Evolutionary conservation across 2,888 invertebrate genomes (phyloP).

Genomic region (Cheilosia grossa): DNA sequence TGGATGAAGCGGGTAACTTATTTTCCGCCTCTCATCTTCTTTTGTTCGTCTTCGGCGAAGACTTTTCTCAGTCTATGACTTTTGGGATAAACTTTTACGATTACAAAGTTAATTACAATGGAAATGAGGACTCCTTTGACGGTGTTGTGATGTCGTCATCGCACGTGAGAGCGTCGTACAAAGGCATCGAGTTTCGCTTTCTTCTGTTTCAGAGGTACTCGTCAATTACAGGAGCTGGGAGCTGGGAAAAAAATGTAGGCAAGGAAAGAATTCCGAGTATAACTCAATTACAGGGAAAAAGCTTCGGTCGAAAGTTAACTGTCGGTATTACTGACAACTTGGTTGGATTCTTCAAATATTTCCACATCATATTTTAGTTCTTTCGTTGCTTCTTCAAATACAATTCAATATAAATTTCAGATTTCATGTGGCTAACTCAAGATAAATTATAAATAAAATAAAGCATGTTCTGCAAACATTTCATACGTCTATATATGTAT

Average conservation of each 20-base stretch:
- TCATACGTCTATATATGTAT: too few relatives aligned
- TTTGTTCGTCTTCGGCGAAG: constrained; percentile 49
- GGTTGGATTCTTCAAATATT: constrained; percentile 27
- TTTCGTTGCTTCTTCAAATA: too few relatives aligned
- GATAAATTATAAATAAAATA: too few relatives aligned
- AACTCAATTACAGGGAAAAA: constrained; percentile 61
- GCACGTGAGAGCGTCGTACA: background rate
- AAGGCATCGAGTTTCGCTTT: constrained; percentile 10
- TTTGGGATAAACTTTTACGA: constrained; percentile 68
- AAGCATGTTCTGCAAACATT: too few relatives aligned
- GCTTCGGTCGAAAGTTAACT: constrained; percentile 50
- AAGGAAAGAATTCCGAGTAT: constrained; percentile 29
- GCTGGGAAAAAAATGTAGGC: background rate
- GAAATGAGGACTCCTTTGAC: constrained; percentile 60
- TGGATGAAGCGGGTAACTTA: constrained; percentile 51
- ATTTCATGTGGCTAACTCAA: too few relatives aligned
- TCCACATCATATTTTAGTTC: background rate
- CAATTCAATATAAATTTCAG: too few relatives aligned
- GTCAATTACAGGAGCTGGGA: constrained; percentile 21
- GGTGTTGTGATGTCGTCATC: constrained; percentile 9
- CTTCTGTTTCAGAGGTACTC: constrained; percentile 2
- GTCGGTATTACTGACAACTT: constrained; percentile 50
- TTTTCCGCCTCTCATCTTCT: constrained; percentile 64
- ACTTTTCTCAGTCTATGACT: constrained; percentile 33
- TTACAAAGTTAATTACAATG: constrained; percentile 74